These are phyloP conservation scores for Pantala flavescens DNA, from an alignment of 1,140 invertebrate species.

Conservation along the genomic window DNA sequence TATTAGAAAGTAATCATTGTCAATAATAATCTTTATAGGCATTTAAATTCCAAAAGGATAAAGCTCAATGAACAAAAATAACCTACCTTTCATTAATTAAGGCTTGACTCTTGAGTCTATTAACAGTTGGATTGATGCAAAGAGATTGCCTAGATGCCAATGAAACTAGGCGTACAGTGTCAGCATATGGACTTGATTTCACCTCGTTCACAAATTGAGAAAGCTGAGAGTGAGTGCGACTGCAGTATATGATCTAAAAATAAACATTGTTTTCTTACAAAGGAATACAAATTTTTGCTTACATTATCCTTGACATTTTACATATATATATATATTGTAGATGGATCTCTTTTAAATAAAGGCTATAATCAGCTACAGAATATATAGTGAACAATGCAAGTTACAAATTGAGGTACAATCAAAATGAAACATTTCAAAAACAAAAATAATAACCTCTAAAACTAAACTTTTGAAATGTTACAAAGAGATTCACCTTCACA, in stretches of 20 bases:
- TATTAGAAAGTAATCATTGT: no score
- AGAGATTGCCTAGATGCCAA: conserved; percentile 86
- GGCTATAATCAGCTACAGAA: background rate
- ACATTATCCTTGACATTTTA: background rate
- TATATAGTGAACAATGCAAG: background rate
- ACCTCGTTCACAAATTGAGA: conserved; percentile 89
- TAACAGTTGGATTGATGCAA: conserved; percentile 80
- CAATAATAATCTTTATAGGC: no score
- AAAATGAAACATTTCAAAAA: background rate
- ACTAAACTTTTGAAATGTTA: no score
- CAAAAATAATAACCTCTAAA: background rate
- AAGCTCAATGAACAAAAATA: conserved; percentile 12
- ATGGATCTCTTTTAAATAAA: background rate
- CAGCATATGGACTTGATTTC: conserved; percentile 65
- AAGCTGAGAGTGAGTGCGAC: conserved; percentile 92
- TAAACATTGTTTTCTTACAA: conserved; percentile 14
- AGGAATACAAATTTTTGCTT: background rate
- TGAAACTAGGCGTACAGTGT: conserved; percentile 63
- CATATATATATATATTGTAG: background rate
- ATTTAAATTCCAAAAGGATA: background rate
- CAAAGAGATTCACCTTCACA: background rate
- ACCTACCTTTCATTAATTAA: conserved; percentile 81
- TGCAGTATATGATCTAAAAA: conserved; percentile 83
- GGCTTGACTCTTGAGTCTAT: conserved; percentile 58
- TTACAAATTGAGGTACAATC: background rate